Evolutionary conservation across 2,888 invertebrate species (phyloP), one percentile per base, ranked within the genome.

Genomic region (Saturnia japonica): DNA sequence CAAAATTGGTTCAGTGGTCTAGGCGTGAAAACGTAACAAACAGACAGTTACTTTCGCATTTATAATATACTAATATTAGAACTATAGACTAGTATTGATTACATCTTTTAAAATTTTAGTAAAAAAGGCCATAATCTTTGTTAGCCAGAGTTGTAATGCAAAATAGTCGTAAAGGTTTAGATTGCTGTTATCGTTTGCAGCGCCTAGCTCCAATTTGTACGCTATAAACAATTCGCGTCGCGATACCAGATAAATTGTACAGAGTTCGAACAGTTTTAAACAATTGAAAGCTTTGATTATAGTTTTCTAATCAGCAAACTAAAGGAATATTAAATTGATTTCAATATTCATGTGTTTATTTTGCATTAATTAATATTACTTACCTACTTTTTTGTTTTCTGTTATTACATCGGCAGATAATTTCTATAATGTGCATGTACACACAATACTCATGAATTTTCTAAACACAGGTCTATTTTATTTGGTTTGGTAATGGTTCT

Each of bases 171-270:
- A 83, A 84, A 85, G 78, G 75, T 79, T 80, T 78, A n/a, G 22
- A 7, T 54, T 57, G 25, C 57, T 77, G 80, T 89, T 89, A 90
- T 89, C 89, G 83, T 76, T 69, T 71, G 77, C 76, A 82, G 83
- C 81, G 78, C 76, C 84, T 84, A 86, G 87, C 82, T 79, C 75
- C 78, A 80, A 85, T 85, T 85, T 84, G 76, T 81, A 85, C 81
- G 84, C 77, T 82, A 76, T 78, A 78, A 80, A 77, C 76, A 77
- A 75, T 71, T 75, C 77, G 68, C 71, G 72, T 70, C 70, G 69
- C 74, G 76, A 77, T 76, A 76, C 74, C 74, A 75, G 76, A 70
- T 74, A 70, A 69, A 77, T 75, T 70, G 72, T 69, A 73, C 76
- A 76, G 76, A 76, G 73, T 75, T 78, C 74, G 75, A 78, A 76